Evolutionary conservation across 2,888 invertebrate species (phyloP).

Genomic region (Endomychus coccineus): DNA sequence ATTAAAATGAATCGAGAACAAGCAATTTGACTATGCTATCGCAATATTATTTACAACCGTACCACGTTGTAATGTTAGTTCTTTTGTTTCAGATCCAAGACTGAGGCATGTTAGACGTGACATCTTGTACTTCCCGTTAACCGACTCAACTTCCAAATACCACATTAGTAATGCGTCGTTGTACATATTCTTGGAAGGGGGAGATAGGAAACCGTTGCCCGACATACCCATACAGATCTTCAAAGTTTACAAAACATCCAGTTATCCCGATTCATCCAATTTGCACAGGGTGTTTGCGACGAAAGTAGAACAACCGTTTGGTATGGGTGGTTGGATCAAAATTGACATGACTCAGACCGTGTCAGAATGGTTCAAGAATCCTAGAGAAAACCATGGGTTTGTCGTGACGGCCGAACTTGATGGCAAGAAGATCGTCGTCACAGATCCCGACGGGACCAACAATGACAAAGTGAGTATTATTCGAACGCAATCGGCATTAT

Average conservation of each 20-base stretch:
- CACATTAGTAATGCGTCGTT: constrained; percentile 62
- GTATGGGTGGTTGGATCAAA: constrained; percentile 64
- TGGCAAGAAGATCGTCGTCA: constrained; percentile 53
- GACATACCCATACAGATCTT: constrained; percentile 38
- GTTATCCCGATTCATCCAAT: constrained; percentile 34
- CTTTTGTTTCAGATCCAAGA: constrained; percentile 53
- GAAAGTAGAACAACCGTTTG: constrained; percentile 47
- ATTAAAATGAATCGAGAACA: too few species aligned
- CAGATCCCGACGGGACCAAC: constrained; percentile 54
- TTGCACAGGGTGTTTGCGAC: constrained; percentile 36
- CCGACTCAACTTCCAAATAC: constrained; percentile 61
- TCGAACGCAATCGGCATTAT: background rate
- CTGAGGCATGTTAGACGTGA: constrained; percentile 61
- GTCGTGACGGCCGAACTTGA: constrained; percentile 62
- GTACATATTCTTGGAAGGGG: constrained; percentile 57
- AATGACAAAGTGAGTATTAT: constrained; percentile 39
- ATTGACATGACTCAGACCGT: constrained; percentile 69
- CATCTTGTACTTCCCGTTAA: constrained; percentile 64
- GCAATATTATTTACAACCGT: too few species aligned
- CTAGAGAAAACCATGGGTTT: constrained; percentile 68
- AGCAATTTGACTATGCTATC: too few species aligned
- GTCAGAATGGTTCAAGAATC: constrained; percentile 68
- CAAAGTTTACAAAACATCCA: constrained; percentile 35
- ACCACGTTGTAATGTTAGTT: too few species aligned
- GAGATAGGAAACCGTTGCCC: constrained; percentile 38